Conservation (phyloP, 2,888 invertebrate genomes). For the Anaspis maculata region DNA sequence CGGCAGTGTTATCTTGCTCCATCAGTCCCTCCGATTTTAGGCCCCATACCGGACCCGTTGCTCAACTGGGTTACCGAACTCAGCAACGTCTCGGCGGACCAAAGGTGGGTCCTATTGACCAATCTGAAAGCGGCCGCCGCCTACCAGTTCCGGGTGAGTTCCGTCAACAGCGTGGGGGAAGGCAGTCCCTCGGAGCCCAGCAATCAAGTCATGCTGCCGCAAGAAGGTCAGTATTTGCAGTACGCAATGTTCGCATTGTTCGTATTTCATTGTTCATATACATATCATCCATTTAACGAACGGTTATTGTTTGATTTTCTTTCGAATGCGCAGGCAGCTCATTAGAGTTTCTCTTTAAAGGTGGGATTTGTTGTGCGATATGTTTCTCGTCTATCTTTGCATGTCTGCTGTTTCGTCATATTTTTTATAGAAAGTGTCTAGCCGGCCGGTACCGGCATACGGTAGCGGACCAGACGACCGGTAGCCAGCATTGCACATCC, state of each 20-base stretch:
- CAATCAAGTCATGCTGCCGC: constrained; percentile 83
- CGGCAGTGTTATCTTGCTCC: constrained; percentile 28
- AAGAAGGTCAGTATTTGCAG: constrained; percentile 70
- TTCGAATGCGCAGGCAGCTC: constrained; percentile 40
- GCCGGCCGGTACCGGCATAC: no score
- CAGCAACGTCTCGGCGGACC: constrained; percentile 73
- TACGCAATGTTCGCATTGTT: no score
- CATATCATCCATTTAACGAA: constrained; percentile 11
- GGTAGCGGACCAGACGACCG: no score
- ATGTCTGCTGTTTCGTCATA: constrained; percentile 15
- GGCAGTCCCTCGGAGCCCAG: constrained; percentile 87
- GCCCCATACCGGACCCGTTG: constrained; percentile 76
- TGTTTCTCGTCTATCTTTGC: constrained; percentile 23
- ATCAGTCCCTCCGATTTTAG: constrained; percentile 52
- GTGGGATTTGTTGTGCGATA: no score
- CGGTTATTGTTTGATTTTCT: constrained; percentile 34
- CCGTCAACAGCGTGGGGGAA: constrained; percentile 93
- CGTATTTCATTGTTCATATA: no score
- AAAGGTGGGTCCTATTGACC: constrained; percentile 71
- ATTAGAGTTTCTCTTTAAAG: constrained; percentile 40
- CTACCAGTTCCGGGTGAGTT: constrained; percentile 95
- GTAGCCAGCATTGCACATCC: no score
- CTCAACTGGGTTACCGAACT: constrained; percentile 84
- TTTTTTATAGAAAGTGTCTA: no score
- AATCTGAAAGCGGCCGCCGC: constrained; percentile 89